Conservation (phyloP, 2,113 vertebrate species). For the Rhinogobius similis region DNA sequence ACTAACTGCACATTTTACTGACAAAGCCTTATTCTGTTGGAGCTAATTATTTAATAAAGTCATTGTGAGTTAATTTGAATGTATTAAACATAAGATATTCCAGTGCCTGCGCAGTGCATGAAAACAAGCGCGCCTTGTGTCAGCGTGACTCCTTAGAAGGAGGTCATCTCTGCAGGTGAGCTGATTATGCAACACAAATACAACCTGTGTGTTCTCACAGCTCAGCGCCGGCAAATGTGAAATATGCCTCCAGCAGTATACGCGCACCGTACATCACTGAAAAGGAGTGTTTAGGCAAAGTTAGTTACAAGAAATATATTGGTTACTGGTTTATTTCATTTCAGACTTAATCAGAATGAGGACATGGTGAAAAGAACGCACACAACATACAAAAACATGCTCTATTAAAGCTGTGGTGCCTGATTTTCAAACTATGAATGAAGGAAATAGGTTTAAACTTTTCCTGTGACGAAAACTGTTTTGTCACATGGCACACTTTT, state of each 20-base stretch:
- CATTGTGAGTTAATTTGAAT: conserved; percentile 5
- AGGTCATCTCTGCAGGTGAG: conserved; percentile 16
- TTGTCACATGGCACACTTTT: no score
- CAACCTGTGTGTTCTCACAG: conserved; percentile 11
- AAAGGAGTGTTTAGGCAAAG: background rate
- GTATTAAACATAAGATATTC: background rate
- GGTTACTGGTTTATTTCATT: background rate
- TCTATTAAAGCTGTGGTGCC: no score
- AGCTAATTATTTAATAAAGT: background rate
- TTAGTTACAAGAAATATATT: background rate
- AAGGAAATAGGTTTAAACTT: no score
- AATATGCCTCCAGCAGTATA: background rate
- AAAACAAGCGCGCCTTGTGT: conserved; percentile 8
- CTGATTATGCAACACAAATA: conserved; percentile 10
- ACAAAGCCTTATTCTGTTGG: background rate
- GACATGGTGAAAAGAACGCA: no score
- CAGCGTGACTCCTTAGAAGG: conserved; percentile 7
- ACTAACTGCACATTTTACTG: background rate
- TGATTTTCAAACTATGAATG: no score
- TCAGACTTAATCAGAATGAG: no score
- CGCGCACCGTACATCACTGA: background rate
- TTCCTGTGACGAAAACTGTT: no score
- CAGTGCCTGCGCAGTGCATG: background rate
- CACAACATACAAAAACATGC: no score
- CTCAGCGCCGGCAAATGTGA: background rate